These are phyloP conservation scores for Junonia oenone DNA, from an alignment of 2,888 invertebrate genomes.

Conservation along the genomic window DNA sequence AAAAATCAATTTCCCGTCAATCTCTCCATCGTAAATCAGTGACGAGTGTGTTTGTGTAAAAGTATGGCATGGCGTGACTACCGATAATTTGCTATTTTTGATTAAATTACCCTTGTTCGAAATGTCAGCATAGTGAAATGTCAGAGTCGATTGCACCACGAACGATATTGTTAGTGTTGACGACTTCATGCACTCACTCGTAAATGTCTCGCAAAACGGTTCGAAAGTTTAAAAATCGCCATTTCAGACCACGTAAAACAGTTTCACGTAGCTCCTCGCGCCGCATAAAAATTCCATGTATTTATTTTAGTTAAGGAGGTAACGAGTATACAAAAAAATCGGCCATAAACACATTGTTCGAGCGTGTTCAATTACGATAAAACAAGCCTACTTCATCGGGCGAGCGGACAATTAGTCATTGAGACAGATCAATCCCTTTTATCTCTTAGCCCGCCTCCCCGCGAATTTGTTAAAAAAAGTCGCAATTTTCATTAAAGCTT, in stretches of 20 bases:
- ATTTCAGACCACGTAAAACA: not conserved
- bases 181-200: slow-evolving; percentile 21
- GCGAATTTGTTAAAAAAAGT: slow-evolving; percentile 67
- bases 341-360: slow-evolving; percentile 34
- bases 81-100: slow-evolving; percentile 47
- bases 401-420: slow-evolving; percentile 39
- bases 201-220: slow-evolving; percentile 8
- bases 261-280: not conserved
- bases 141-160: slow-evolving; percentile 27
- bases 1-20: slow-evolving; percentile 11
- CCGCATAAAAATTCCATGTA: not conserved
- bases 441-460: slow-evolving; percentile 45
- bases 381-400: slow-evolving; percentile 33
- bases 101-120: slow-evolving; percentile 37
- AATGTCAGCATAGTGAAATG: slow-evolving; percentile 28
- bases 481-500: slow-evolving; percentile 69
- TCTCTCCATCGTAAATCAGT: not conserved
- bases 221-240: slow-evolving; percentile 12
- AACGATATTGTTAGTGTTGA: slow-evolving; percentile 24
- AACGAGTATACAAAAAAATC: slow-evolving; percentile 22
- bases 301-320: slow-evolving; percentile 1
- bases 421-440: slow-evolving; percentile 62
- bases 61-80: slow-evolving; percentile 35
- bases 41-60: slow-evolving; percentile 4
- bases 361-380: slow-evolving; percentile 36